phyloP scores from a whole-genome alignment of 2,113 vertebrate species.

The Ardeotis arabs region DNA sequence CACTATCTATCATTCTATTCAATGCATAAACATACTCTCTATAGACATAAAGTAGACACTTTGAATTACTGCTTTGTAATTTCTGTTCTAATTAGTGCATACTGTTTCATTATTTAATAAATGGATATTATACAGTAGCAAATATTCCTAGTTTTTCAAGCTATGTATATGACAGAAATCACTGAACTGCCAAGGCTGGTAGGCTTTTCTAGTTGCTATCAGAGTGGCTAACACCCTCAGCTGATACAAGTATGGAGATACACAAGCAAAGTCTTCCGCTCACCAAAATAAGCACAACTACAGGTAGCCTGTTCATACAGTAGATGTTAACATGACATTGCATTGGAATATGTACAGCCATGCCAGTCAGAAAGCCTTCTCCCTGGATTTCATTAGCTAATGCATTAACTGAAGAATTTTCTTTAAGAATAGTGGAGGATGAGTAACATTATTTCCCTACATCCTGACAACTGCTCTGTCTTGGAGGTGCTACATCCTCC shows the following conservation, averaged over 20 bases:
- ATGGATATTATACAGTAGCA: neutral
- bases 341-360: neutral
- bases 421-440: neutral
- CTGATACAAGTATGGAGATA: neutral
- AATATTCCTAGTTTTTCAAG: neutral
- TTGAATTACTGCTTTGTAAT: constrained; percentile 9
- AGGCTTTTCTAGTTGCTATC: neutral
- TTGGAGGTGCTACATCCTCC: neutral
- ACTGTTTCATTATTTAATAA: neutral
- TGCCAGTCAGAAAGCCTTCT: neutral
- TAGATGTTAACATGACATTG: neutral
- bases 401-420: neutral
- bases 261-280: neutral
- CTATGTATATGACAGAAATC: neutral
- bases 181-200: neutral
- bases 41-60: neutral
- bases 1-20: constrained; percentile 4
- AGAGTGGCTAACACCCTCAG: neutral
- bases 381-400: neutral
- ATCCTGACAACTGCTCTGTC: neutral
- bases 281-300: neutral
- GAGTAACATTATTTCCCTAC: neutral
- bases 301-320: neutral
- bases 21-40: neutral
- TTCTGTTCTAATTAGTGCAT: constrained; percentile 5